These are phyloP conservation scores for Monochamus saltuarius DNA, from an alignment of 1,140 invertebrate species.

Conservation along the genomic window DNA sequence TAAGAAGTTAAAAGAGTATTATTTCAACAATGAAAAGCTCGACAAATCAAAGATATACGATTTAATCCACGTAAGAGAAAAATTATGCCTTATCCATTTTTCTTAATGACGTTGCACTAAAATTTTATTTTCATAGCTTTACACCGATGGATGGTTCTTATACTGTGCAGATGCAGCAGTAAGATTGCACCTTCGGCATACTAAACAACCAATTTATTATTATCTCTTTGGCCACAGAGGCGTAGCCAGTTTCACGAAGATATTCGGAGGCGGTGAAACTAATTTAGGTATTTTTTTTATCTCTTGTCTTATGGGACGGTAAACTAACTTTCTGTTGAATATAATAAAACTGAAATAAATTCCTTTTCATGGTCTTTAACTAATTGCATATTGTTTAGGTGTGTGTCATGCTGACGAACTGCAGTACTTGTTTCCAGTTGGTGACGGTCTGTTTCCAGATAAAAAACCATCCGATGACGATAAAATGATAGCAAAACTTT, in stretches of 20 bases:
- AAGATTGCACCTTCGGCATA: slow-evolving; percentile 54
- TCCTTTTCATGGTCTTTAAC: too few relatives aligned
- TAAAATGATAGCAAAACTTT: slow-evolving; percentile 53
- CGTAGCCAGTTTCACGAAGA: slow-evolving; percentile 65
- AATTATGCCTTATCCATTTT: slow-evolving; percentile 3
- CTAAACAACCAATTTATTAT: slow-evolving; percentile 60
- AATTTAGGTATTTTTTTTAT: slow-evolving; percentile 60
- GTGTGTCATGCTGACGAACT: slow-evolving; percentile 74
- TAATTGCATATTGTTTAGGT: slow-evolving; percentile 47
- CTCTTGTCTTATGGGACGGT: too few relatives aligned
- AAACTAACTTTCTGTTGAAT: too few relatives aligned
- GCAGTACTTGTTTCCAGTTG: slow-evolving; percentile 71
- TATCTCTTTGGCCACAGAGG: slow-evolving; percentile 68
- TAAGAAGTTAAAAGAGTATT: slow-evolving; percentile 60
- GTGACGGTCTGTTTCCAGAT: slow-evolving; percentile 58
- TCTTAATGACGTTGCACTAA: not conserved
- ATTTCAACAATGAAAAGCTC: slow-evolving; percentile 57
- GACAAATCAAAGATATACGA: slow-evolving; percentile 55
- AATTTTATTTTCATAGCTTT: slow-evolving; percentile 58
- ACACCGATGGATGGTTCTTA: slow-evolving; percentile 68
- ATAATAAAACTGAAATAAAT: too few relatives aligned
- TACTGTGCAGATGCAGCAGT: slow-evolving; percentile 61
- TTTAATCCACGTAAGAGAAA: slow-evolving; percentile 57
- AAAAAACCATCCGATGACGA: slow-evolving; percentile 53
- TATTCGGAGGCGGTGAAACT: slow-evolving; percentile 62